Percentiles rank a stretch among this genome's conserved stretches.
Evolutionary conservation across 2,797 vertebrate species (phyloP).

Genomic region (Synanceia verrucosa): DNA sequence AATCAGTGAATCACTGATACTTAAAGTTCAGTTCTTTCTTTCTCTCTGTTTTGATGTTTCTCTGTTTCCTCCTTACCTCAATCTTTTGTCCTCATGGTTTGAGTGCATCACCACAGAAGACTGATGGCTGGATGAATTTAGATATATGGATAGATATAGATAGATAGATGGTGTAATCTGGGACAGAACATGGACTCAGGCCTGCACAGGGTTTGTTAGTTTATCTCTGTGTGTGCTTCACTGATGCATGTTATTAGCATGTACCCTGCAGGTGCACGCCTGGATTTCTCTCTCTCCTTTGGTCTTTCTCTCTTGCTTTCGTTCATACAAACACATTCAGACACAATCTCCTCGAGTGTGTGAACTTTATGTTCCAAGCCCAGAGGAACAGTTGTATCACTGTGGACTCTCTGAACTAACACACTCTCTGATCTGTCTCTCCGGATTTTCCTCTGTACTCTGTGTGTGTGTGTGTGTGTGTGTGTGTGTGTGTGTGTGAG

Average conservation of each 20-base stretch:
- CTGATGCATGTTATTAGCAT: slow-evolving; percentile 66
- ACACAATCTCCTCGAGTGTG: slow-evolving; percentile 56
- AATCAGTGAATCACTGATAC: background rate
- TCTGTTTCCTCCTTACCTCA: background rate
- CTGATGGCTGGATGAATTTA: background rate
- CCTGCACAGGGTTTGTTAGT: slow-evolving; percentile 39
- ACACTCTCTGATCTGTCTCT: slow-evolving; percentile 62
- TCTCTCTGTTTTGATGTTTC: background rate
- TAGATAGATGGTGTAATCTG: slow-evolving; percentile 43
- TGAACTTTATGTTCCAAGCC: slow-evolving; percentile 62
- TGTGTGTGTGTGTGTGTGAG: background rate
- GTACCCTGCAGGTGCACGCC: slow-evolving; percentile 48
- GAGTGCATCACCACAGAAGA: background rate
- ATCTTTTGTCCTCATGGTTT: background rate
- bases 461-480: background rate
- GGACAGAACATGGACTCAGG: slow-evolving; percentile 55
- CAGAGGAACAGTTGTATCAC: slow-evolving; percentile 52
- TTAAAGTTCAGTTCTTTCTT: slow-evolving; percentile 2
- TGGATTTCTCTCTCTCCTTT: background rate
- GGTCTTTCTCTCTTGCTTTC: slow-evolving; percentile 4
- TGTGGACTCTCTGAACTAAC: slow-evolving; percentile 62
- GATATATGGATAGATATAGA: background rate
- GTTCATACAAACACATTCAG: slow-evolving; percentile 50
- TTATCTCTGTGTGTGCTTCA: slow-evolving; percentile 54
- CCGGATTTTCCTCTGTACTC: slow-evolving; percentile 32